Evolutionary conservation across 1,140 invertebrate species (phyloP).

Genomic region (Meteorus sp.): DNA sequence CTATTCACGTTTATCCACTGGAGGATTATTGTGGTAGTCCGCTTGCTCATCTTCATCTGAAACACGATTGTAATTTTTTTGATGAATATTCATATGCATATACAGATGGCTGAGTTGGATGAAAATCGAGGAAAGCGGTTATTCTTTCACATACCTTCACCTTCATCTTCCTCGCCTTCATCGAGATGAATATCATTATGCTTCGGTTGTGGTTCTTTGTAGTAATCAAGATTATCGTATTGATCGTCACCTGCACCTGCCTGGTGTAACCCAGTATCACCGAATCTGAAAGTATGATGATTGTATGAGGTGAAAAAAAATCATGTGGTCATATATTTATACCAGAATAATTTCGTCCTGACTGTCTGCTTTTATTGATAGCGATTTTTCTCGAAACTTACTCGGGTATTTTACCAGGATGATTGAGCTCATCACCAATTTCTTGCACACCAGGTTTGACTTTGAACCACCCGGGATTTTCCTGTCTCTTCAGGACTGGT

Average conservation of each 20-base stretch:
- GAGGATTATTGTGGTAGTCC: conserved; percentile 49
- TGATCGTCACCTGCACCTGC: conserved; percentile 48
- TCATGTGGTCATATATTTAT: too few species aligned
- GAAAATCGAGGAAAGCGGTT: conserved; percentile 1
- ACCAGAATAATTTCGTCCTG: too few species aligned
- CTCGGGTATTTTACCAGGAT: conserved; percentile 42
- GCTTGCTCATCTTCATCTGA: conserved; percentile 48
- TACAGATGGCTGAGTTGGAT: not conserved
- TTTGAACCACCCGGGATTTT: conserved; percentile 39
- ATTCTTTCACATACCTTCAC: conserved; percentile 35
- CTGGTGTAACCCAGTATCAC: conserved; percentile 38
- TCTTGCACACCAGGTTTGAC: conserved; percentile 49
- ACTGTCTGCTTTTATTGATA: too few species aligned
- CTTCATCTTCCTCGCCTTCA: conserved; percentile 54
- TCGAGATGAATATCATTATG: conserved; percentile 46
- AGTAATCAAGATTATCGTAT: conserved; percentile 49
- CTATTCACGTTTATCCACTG: conserved; percentile 42
- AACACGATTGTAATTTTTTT: conserved; percentile 16
- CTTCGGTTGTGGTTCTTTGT: conserved; percentile 49
- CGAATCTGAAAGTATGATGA: conserved; percentile 36
- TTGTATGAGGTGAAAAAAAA: not conserved
- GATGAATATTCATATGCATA: not conserved
- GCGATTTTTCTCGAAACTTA: conserved; percentile 24
- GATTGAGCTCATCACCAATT: conserved; percentile 52
- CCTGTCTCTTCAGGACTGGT: conserved; percentile 39